Evolutionary conservation across 2,113 vertebrate genomes (phyloP), one percentile per base, ranked within the genome.

Genomic region (Mirounga angustirostris): DNA sequence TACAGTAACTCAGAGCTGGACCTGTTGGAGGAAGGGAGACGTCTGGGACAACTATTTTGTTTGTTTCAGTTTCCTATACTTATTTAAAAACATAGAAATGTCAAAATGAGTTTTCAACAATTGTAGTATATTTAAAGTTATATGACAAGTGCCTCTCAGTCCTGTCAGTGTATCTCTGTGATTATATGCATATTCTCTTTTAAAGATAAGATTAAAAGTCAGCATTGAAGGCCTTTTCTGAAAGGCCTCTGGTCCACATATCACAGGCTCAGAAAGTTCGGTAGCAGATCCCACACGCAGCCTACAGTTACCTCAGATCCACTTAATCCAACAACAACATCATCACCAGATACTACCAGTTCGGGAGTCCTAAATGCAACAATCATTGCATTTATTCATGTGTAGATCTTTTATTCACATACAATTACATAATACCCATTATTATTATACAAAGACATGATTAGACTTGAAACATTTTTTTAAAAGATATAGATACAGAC

Each of bases 21-120:
- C 15, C 36, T 43, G 69, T n/a, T 61, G 33, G 54, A 86, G 24
- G 30, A 91, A 74, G 24, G 50, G 18, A 78, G 61, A 91, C 59
- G 30, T 93, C 78, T 73, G 21, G 9, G 43, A 65, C n/a, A 82
- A 71, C 50, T 63, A 71, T 63, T 88, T 89, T 40, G 71, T 65
- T 91, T 78, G 79, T 86, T 97, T 96, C 36, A 33, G 81, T 96
- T 98, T 89, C 92, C 36, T 93, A 46, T 78, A 84, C 50, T 87
- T 86, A 46, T 86, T 89, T 4, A 94, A 97, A 95, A 84, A 56
- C 30, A 86, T 1, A 58, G 16, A 95, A 74, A 61, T 74, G 15
- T 89, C 56, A 79, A 63, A 86, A 83, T 0, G 4, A 54, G 36
- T 5, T 95, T 79, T 82, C 24, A 73, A 74, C 84, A 82, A 46